Base-by-base conservation (phyloP, 2,888 invertebrate genomes). In the Junonia oenone region DNA sequence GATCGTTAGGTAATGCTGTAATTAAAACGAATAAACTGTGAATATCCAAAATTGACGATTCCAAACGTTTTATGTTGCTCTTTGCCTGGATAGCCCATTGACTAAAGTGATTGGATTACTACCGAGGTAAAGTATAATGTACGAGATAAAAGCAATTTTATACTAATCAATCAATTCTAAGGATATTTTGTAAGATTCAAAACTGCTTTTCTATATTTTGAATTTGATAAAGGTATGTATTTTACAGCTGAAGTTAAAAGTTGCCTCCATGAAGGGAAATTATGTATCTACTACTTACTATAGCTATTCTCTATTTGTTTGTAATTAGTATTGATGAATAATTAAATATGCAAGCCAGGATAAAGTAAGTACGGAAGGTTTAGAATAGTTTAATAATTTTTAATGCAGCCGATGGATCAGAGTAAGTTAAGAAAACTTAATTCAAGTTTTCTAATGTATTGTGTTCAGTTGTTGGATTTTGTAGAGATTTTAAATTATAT, bases 91-190 rank as follows among this genome's bases (percentile, higher is more conserved):
- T 92, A 93, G 92, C 91, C 96, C 96, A 90, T 96, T 97, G 92
- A 96, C 96, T 90, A 95, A 95, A 92, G 94, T 97, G 94, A 96
- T 97, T 93, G 95, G 96, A 92, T 93, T 96, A 84, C 92, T 97
- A 91, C 95, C 97, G 94, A 97, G 97, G 97, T 97, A 97, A 94
- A 91, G 93, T 93, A 84, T 72, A 64, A n/a, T 6, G 31, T 17
- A 35, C 8, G 31, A 5, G 17, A 40, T 40, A n/a, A 15, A 40
- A n/a, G n/a, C n/a, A n/a, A n/a, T n/a, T n/a, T n/a, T n/a, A n/a
- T n/a, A n/a, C n/a, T n/a, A n/a, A n/a, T n/a, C n/a, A n/a, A n/a
- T n/a, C n/a, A n/a, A n/a, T n/a, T n/a, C n/a, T n/a, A n/a, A n/a
- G n/a, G n/a, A n/a, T n/a, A n/a, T n/a, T n/a, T n/a, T n/a, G n/a